These are phyloP conservation scores for Lucilia sericata DNA, from an alignment of 1,140 invertebrate species.

Conservation along the genomic window DNA sequence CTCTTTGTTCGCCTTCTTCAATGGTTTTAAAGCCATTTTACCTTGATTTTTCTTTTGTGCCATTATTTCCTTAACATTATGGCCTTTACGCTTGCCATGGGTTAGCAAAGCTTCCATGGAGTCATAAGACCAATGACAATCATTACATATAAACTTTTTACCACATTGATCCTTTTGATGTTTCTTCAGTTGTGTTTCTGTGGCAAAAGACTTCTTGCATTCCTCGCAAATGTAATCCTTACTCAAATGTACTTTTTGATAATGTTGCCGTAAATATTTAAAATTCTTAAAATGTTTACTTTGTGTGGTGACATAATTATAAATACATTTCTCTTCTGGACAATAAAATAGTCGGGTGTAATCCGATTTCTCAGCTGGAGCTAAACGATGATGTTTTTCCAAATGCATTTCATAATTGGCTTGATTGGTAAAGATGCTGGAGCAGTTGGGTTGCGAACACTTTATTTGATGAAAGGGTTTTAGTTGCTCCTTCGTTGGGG, in stretches of 20 bases:
- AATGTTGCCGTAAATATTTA: conserved; percentile 70
- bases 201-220: conserved; percentile 72
- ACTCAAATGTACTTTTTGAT: conserved; percentile 72
- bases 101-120: conserved; percentile 73
- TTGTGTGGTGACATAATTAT: conserved; percentile 50
- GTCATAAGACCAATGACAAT: conserved; percentile 70
- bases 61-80: conserved; percentile 57
- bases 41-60: neutral
- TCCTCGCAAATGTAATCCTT: conserved; percentile 69
- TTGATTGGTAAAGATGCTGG: conserved; percentile 58
- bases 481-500: conserved; percentile 43
- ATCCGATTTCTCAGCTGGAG: conserved; percentile 36
- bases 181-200: conserved; percentile 67
- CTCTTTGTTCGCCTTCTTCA: neutral
- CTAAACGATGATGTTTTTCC: conserved; percentile 55
- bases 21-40: neutral
- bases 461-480: conserved; percentile 43
- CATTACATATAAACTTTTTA: conserved; percentile 69
- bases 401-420: conserved; percentile 65
- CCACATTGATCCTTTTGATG: conserved; percentile 71
- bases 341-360: conserved; percentile 55
- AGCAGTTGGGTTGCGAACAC: conserved; percentile 60
- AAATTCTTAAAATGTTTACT: conserved; percentile 56
- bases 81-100: conserved; percentile 71
- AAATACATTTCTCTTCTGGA: conserved; percentile 57